phyloP scores from a whole-genome alignment of 2,113 vertebrate genomes.

The Chaetura pelagica region DNA sequence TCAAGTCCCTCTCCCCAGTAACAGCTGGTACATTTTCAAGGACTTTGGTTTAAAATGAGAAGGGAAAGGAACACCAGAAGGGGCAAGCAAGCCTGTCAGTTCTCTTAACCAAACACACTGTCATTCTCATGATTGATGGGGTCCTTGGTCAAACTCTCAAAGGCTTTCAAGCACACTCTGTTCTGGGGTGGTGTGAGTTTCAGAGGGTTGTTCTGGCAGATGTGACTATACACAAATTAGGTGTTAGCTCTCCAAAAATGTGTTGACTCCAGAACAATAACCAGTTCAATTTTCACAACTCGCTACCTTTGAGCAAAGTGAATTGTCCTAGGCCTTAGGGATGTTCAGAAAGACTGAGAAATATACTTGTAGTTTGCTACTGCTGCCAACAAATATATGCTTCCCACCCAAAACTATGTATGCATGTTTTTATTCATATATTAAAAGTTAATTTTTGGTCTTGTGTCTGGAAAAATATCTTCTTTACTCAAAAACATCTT shows the following conservation, averaged over 20 bases:
- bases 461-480: background rate
- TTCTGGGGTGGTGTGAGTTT: slow-evolving; percentile 12
- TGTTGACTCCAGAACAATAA: background rate
- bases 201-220: slow-evolving; percentile 31
- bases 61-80: background rate
- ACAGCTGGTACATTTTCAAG: slow-evolving; percentile 32
- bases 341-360: background rate
- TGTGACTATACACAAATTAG: slow-evolving; percentile 25
- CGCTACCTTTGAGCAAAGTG: background rate
- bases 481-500: background rate
- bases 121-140: slow-evolving; percentile 26
- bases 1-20: background rate
- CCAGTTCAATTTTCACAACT: background rate
- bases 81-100: background rate
- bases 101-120: slow-evolving; percentile 40
- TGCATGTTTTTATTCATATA: background rate
- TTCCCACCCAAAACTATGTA: background rate
- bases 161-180: background rate
- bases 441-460: background rate
- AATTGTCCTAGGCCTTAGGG: background rate
- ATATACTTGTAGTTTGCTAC: background rate
- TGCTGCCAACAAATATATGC: background rate
- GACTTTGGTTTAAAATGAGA: background rate
- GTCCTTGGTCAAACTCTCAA: background rate
- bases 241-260: slow-evolving; percentile 11